Base-by-base conservation (phyloP, 2,797 vertebrate species). In the Tragopan temminckii region DNA sequence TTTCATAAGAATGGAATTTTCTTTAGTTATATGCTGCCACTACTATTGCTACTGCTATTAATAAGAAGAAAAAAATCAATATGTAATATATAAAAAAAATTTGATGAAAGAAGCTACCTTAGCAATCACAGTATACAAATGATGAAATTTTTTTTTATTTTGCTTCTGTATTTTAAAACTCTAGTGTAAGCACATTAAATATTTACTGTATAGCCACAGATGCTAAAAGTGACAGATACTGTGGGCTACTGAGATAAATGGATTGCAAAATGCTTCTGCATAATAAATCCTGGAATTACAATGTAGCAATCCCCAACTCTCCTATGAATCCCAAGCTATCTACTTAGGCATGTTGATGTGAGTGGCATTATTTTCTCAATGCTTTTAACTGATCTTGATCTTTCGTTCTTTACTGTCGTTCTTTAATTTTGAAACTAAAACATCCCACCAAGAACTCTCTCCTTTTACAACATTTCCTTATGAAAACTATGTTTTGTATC, bases 351-450 rank as follows among this genome's bases (percentile, higher is more conserved):
- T 13, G 4, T 31, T 71, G 29, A 27, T 31, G 3, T 24, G 23
- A 71, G 17, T 21, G 11, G 1, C 2, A n/a, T 59, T 85, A 66
- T 71, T 42, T 11, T 67, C 11, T 67, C 5, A 14, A 13, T 82
- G 27, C 8, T 94, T 90, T 76, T 61, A 67, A 85, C 27, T 61
- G 59, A 7, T 50, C 19, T 50, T 43, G 11, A 29, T 52, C 40
- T 68, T 85, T 59, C 9, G n/a, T 72, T 78, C 77, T 31, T 68
- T 9, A 80, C 46, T 64, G 14, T 8, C n/a, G 3, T 20, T 8
- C 9, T 63, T 59, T 79, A 46, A 71, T 85, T 85, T 68, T 71
- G 25, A 87, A 71, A 79, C 2, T 46, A 55, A 87, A 87, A 42
- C 4, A 5, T 23, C 3, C 8, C 46, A 4, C 11, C 31, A 72